Evolutionary conservation across 2,113 vertebrate species (phyloP), one percentile per base, ranked within the genome.

Genomic region (Myrmophylax atrothorax): DNA sequence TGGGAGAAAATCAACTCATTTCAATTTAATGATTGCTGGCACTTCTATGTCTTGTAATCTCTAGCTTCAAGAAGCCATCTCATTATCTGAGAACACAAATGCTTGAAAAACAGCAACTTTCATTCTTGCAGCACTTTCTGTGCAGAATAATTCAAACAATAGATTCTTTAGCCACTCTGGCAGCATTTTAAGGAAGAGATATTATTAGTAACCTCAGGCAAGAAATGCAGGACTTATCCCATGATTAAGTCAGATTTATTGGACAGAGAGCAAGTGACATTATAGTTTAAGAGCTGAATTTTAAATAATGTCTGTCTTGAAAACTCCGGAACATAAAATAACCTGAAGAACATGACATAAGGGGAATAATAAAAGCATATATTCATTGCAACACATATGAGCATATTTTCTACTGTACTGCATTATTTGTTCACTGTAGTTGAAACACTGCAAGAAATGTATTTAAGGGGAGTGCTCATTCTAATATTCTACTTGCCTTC

Each of bases 241-340:
- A 68, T 35, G 18, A 63, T 94, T 93, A 93, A 93, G 38, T 60
- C 8, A 90, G 52, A 87, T 95, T 96, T 95, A 76, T 80, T 94
- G 60, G 82, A 89, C 70, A 76, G 49, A 83, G 81, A 55, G 40
- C 80, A 82, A 76, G 59, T 90, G 73, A 84, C 35, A 82, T 56
- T 44, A 56, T 53, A 76, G 17, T 13, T 58, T 94, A 72, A 82
- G 62, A 87, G 55, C 75, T 96, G 82, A 95, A 96, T 90, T 81
- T 89, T 62, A 80, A 53, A 25, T 35, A 84, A 84, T 33, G 15
- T 73, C 50, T 76, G 56, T 72, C 84, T 62, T 84, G 62, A 86
- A 78, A 88, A 84, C 24, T 83, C 81, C 94, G 63, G 70, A 93
- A 92, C 37, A 84, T 63, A 70, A 66, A 83, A 80, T 70, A 96